Percentiles rank a stretch among this genome's conserved stretches.
phyloP scores from a whole-genome alignment of 2,888 invertebrate species.

The Muscina levida region DNA sequence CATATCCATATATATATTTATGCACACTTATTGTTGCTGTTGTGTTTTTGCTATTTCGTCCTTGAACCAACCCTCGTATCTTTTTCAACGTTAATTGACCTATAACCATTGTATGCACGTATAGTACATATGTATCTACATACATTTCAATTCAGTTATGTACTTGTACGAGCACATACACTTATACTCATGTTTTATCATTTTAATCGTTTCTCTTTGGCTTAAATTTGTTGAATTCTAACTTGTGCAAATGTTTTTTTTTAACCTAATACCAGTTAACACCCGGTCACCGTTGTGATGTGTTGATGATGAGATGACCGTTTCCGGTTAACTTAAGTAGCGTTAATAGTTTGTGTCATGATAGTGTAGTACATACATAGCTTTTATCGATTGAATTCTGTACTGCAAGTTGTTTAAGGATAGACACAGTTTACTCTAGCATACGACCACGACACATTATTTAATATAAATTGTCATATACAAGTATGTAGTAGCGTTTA shows the following conservation, averaged over 20 bases:
- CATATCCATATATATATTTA: neutral
- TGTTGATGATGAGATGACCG: neutral
- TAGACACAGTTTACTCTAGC: too few relatives aligned
- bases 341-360: too few relatives aligned
- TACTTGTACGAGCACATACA: neutral
- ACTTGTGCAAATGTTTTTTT: neutral
- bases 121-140: neutral
- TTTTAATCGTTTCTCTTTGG: constrained; percentile 11
- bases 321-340: too few relatives aligned
- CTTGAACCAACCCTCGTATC: too few relatives aligned
- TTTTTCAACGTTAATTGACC: too few relatives aligned
- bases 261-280: constrained; percentile 16
- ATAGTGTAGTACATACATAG: too few relatives aligned
- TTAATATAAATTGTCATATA: neutral
- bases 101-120: neutral
- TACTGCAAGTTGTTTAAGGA: too few relatives aligned
- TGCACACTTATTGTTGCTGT: too few relatives aligned
- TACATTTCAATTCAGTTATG: neutral
- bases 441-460: too few relatives aligned
- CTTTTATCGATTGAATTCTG: too few relatives aligned
- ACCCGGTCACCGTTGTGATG: too few relatives aligned
- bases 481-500: neutral
- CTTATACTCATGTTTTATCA: neutral
- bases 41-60: too few relatives aligned
- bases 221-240: constrained; percentile 9